Conservation (phyloP, 2,797 vertebrate genomes). For the Cynodonichthys magdalenae region DNA sequence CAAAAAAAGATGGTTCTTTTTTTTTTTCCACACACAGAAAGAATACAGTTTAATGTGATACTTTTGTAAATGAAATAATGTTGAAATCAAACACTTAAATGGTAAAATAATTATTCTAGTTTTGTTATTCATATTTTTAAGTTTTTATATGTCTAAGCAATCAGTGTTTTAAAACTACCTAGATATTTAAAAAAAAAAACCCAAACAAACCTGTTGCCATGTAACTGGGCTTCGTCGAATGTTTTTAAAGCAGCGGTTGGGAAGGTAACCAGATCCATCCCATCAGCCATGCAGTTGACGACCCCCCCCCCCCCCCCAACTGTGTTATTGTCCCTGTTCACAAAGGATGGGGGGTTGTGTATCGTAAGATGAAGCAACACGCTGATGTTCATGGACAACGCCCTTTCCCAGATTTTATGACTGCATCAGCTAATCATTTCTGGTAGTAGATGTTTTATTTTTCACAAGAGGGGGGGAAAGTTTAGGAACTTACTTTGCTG, state of each 20-base stretch:
- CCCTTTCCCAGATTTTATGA: conserved; percentile 70
- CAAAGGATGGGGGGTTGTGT: conserved; percentile 71
- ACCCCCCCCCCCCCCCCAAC: conserved; percentile 29
- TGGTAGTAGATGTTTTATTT: conserved; percentile 15
- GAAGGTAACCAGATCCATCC: conserved; percentile 69
- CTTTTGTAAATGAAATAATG: conserved; percentile 14
- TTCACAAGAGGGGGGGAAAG: not conserved
- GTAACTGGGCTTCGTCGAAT: conserved; percentile 50
- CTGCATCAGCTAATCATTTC: conserved; percentile 53
- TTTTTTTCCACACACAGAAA: conserved; percentile 29
- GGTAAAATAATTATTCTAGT: not conserved
- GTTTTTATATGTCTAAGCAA: conserved; percentile 2
- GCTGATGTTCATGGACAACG: conserved; percentile 73
- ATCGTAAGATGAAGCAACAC: conserved; percentile 63
- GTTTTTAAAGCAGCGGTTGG: conserved; percentile 66
- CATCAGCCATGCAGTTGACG: conserved; percentile 12
- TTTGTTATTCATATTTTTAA: not conserved
- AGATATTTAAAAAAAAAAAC: conserved; percentile 11
- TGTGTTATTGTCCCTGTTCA: conserved; percentile 75
- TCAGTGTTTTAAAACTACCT: conserved; percentile 16
- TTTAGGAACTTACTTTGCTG: not conserved
- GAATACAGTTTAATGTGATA: not conserved
- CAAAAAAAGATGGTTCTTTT: conserved; percentile 70
- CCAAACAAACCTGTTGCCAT: conserved; percentile 55
- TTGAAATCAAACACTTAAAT: conserved; percentile 12